A percentile compares a stretch with the other conserved stretches of the same genome.
These are phyloP conservation scores for Podiceps cristatus DNA, from an alignment of 2,113 vertebrate species.

Conservation along the genomic window DNA sequence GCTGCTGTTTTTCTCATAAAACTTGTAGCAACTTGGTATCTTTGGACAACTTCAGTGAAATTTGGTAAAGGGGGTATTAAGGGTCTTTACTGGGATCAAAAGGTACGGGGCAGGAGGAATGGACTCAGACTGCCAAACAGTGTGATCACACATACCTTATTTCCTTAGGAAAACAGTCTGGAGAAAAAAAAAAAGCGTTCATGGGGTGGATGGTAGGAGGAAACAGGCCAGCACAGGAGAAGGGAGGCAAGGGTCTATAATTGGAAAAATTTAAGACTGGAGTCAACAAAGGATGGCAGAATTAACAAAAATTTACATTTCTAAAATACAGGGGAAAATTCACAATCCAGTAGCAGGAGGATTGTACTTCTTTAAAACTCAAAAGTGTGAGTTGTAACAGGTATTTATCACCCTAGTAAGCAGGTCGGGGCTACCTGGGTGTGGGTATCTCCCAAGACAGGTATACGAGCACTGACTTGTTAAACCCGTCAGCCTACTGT, in stretches of 20 bases:
- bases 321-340: not conserved
- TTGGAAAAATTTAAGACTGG: not conserved
- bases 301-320: not conserved
- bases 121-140: not conserved
- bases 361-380: slow-evolving; percentile 6
- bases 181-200: not conserved
- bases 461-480: slow-evolving; percentile 31
- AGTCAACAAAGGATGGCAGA: not conserved
- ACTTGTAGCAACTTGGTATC: not conserved
- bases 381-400: slow-evolving; percentile 37
- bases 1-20: not conserved
- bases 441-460: slow-evolving; percentile 48
- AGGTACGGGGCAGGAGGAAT: not conserved
- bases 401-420: slow-evolving; percentile 47
- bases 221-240: not conserved
- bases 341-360: not conserved
- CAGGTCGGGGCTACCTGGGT: slow-evolving; percentile 58
- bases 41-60: not conserved
- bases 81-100: not conserved
- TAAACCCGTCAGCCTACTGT: slow-evolving; percentile 55
- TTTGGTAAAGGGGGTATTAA: not conserved
- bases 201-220: not conserved
- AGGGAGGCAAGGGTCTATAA: not conserved
- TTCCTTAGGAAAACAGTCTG: slow-evolving; percentile 29
- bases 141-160: not conserved